Evolutionary conservation across 1,140 invertebrate genomes (phyloP).

Genomic region (Lepidurus couesii): DNA sequence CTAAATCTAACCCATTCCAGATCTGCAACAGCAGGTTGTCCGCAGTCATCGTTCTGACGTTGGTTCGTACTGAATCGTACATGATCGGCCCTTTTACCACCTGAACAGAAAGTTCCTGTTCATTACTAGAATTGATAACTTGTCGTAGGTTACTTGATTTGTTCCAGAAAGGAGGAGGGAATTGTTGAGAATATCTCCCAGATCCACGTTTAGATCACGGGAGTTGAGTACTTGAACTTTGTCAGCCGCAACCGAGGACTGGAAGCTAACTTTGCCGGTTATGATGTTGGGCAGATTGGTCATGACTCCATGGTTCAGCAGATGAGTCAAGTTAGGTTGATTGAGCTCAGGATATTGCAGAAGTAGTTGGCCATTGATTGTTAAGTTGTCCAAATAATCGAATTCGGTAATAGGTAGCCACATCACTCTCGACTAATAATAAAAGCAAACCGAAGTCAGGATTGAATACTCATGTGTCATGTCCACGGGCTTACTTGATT

Average conservation of each 20-base stretch:
- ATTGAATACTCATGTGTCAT: not conserved
- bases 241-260: not conserved
- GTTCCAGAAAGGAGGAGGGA: not conserved
- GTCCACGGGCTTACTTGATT: not conserved
- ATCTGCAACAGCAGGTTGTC: not conserved
- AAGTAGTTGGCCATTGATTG: not conserved
- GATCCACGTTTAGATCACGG: not conserved
- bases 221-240: not conserved
- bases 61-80: not conserved
- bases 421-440: not conserved
- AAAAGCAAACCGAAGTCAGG: not conserved
- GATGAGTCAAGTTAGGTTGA: not conserved
- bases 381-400: not conserved
- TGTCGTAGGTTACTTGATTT: not conserved
- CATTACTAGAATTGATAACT: not conserved
- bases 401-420: not conserved
- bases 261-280: not conserved
- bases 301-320: not conserved
- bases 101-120: not conserved
- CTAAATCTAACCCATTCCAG: not conserved
- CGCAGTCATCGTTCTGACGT: not conserved
- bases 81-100: not conserved
- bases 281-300: not conserved
- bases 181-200: not conserved
- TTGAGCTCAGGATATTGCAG: not conserved